phyloP scores from a whole-genome alignment of 2,797 vertebrate species.

The Presbytis comata region DNA sequence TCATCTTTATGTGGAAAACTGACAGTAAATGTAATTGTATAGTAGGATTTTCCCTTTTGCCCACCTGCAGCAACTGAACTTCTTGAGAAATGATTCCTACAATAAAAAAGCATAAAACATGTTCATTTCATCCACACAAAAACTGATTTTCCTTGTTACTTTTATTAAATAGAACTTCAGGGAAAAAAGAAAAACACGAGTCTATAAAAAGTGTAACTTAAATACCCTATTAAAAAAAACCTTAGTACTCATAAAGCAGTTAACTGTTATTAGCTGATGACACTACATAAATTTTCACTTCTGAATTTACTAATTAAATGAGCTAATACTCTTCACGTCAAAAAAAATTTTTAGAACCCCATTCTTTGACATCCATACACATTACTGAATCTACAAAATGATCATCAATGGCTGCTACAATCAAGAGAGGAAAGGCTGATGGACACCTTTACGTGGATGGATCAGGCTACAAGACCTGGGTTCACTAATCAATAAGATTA shows the following conservation, averaged over 20 bases:
- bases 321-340: background rate
- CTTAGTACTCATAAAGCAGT: background rate
- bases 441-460: fast-evolving
- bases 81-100: slow-evolving; percentile 97
- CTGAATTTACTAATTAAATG: slow-evolving; percentile 9
- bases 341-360: background rate
- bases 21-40: slow-evolving; percentile 95
- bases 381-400: background rate
- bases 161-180: slow-evolving; percentile 34
- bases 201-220: background rate
- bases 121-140: background rate
- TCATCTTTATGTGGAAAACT: slow-evolving; percentile 96
- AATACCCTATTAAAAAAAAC: background rate
- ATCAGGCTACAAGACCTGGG: background rate
- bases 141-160: background rate
- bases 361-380: background rate
- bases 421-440: background rate
- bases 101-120: slow-evolving; percentile 40
- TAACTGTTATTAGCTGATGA: background rate
- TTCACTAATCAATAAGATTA: background rate
- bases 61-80: slow-evolving; percentile 97
- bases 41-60: slow-evolving; percentile 98
- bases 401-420: background rate
- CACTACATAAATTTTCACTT: background rate
- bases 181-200: background rate